These are phyloP conservation scores for Eulimnadia texana DNA, from an alignment of 1,140 invertebrate genomes.

Conservation along the genomic window DNA sequence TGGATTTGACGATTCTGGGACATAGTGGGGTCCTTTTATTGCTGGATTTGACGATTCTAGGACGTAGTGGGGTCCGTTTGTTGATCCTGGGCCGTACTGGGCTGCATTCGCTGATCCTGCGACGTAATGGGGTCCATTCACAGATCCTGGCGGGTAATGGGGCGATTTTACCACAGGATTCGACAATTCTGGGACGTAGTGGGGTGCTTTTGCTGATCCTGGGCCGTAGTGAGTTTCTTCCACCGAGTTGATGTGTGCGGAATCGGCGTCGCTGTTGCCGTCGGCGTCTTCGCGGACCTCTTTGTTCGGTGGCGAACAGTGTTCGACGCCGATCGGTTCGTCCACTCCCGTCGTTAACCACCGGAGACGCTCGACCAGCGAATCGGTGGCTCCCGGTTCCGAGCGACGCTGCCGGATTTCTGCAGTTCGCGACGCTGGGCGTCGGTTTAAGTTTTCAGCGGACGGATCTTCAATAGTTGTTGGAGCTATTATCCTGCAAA, in stretches of 20 bases:
- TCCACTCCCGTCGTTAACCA: constrained; percentile 45
- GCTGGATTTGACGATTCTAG: background rate
- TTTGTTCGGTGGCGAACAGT: background rate
- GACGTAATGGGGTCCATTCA: no score
- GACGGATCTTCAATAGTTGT: no score
- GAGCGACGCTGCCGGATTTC: background rate
- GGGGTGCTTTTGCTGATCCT: no score
- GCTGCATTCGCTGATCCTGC: no score
- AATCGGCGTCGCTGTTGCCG: background rate
- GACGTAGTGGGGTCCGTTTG: background rate
- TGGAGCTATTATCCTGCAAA: no score
- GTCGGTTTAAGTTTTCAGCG: background rate
- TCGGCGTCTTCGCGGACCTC: background rate
- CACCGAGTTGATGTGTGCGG: background rate
- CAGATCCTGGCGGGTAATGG: no score
- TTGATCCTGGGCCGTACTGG: no score
- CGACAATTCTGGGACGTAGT: no score
- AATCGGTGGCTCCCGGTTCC: constrained; percentile 28
- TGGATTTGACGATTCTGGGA: background rate
- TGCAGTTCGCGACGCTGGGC: background rate
- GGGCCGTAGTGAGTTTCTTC: no score
- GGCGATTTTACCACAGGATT: no score
- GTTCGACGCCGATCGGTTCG: constrained; percentile 28
- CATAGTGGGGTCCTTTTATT: background rate
- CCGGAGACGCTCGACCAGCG: constrained; percentile 60